Percentiles rank a stretch among this genome's conserved stretches.
Evolutionary conservation across 1,140 invertebrate genomes (phyloP).

Genomic region (Hormaphis cornu): DNA sequence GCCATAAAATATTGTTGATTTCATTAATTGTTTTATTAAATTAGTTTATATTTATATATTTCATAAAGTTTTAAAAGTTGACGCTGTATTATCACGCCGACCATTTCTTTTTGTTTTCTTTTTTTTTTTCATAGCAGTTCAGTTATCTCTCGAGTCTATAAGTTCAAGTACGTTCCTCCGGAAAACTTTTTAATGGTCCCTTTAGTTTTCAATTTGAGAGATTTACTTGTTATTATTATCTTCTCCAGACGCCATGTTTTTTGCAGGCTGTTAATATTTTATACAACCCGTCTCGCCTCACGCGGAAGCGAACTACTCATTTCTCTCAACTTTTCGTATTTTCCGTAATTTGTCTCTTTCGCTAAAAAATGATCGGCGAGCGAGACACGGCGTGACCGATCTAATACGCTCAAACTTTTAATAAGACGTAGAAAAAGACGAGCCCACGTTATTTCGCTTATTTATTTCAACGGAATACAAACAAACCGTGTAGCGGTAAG

Average conservation of each 20-base stretch:
- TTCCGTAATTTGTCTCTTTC: neutral
- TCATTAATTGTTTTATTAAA: too few species aligned
- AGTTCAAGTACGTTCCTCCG: neutral
- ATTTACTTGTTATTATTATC: constrained; percentile 18
- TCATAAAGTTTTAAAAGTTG: too few species aligned
- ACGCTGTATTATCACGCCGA: too few species aligned
- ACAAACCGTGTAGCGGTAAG: too few species aligned
- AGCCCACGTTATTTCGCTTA: too few species aligned
- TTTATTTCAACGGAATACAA: too few species aligned
- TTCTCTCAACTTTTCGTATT: neutral
- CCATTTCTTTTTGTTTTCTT: neutral
- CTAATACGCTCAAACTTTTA: too few species aligned
- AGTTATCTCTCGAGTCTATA: neutral
- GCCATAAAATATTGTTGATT: too few species aligned
- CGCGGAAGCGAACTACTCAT: neutral
- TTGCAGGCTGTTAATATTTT: constrained; percentile 27
- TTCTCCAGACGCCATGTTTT: constrained; percentile 21
- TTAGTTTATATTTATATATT: too few species aligned
- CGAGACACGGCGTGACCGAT: too few species aligned
- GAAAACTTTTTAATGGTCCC: constrained; percentile 30
- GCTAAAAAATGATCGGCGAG: neutral
- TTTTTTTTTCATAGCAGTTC: neutral
- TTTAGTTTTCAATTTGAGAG: constrained; percentile 30
- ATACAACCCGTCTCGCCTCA: neutral
- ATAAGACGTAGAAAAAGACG: too few species aligned